Percentiles rank a stretch among this genome's conserved stretches.
Evolutionary conservation across 2,888 invertebrate species (phyloP).

Genomic region (Aphodius sticticus): DNA sequence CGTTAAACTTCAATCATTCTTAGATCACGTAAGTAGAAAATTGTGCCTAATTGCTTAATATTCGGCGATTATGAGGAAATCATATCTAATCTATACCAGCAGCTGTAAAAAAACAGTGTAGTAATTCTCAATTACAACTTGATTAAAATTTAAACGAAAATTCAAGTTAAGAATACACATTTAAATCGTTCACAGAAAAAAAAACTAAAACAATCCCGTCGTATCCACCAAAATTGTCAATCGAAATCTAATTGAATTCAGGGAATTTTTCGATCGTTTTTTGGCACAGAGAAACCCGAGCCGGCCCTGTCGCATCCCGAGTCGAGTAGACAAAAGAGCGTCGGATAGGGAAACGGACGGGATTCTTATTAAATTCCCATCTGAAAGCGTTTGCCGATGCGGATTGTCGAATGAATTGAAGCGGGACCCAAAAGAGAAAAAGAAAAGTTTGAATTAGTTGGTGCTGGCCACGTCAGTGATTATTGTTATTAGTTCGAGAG

Average conservation of each 20-base stretch:
- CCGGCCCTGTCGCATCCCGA: conserved; percentile 4
- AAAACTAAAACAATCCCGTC: neutral
- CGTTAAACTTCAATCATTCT: too few relatives aligned
- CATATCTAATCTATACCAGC: too few relatives aligned
- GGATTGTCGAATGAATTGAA: neutral
- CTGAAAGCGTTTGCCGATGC: neutral
- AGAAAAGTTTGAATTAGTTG: conserved; percentile 4
- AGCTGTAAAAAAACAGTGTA: too few relatives aligned
- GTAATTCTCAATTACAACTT: neutral
- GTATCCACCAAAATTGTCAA: neutral
- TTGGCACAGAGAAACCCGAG: neutral
- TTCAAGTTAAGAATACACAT: neutral
- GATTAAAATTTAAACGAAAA: neutral
- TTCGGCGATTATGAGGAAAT: too few relatives aligned
- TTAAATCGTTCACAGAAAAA: neutral
- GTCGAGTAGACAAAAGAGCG: neutral
- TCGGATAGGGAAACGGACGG: conserved; percentile 4
- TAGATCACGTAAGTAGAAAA: too few relatives aligned
- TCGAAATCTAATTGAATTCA: neutral
- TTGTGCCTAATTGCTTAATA: too few relatives aligned
- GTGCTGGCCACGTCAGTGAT: conserved; percentile 8
- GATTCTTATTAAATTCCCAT: conserved; percentile 4
- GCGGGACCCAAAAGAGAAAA: neutral
- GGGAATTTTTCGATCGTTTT: neutral
- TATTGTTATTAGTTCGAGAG: conserved; percentile 24